Conservation (phyloP, 1,140 invertebrate species). For the Nephotettix cincticeps region DNA sequence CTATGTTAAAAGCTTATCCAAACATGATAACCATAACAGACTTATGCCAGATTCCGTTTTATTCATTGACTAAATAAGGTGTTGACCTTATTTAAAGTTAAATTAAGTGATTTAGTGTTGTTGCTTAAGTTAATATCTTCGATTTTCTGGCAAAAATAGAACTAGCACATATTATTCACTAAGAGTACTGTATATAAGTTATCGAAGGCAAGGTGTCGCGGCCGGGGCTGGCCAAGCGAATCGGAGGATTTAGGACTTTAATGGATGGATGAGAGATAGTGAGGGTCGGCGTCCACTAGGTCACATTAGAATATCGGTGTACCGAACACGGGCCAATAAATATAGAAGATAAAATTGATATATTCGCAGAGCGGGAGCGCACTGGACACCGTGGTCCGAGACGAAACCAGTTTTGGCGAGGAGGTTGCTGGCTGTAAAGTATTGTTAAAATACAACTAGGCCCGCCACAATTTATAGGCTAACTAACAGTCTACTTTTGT, state of each 20-base stretch:
- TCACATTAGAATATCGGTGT: constrained; percentile 14
- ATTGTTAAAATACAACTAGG: constrained; percentile 16
- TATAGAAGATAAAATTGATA: constrained; percentile 20
- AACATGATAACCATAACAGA: too few relatives aligned
- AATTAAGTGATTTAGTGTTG: too few relatives aligned
- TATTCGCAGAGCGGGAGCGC: neutral
- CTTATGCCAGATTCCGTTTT: too few relatives aligned
- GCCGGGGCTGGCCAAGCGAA: neutral
- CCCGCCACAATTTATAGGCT: constrained; percentile 17
- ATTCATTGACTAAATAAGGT: too few relatives aligned
- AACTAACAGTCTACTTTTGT: constrained; percentile 23
- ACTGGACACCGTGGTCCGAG: neutral
- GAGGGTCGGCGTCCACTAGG: neutral
- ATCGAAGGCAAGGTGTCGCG: neutral
- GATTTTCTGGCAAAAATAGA: too few relatives aligned
- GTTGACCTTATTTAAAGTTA: too few relatives aligned
- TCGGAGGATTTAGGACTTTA: neutral
- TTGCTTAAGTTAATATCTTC: too few relatives aligned
- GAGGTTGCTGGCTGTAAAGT: neutral
- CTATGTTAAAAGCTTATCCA: too few relatives aligned
- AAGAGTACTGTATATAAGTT: too few relatives aligned
- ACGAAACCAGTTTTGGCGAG: neutral
- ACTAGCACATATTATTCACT: too few relatives aligned
- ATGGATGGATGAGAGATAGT: constrained; percentile 8
- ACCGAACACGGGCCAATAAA: neutral